Evolutionary conservation across 2,797 vertebrate species (phyloP), one percentile per base, ranked within the genome.

Genomic region (Falco concolor): DNA sequence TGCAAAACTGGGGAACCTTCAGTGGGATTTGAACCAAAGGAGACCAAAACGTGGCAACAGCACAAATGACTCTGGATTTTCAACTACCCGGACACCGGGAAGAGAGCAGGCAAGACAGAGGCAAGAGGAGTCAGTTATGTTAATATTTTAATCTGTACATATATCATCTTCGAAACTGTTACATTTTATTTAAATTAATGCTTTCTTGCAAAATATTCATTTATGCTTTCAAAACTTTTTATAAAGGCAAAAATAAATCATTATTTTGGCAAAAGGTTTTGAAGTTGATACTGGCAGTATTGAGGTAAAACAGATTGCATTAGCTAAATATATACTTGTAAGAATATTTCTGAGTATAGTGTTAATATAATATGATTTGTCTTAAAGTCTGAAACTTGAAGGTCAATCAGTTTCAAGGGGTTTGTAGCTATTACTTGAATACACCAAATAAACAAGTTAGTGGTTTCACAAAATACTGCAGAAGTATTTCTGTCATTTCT

Each of bases 231-330:
- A 98, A 98, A 97, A 97, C 95, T 95, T 89, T 93, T 97, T 96
- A 98, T 95, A 98, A 98, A 98, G 97, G 97, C 97, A 98, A 99
- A 99, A 99, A 99, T 99, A 98, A 98, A 99, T 97, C 98, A 97
- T 98, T 97, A 97, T 98, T 98, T 99, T 99, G 98, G 98, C 99
- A 99, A 99, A 98, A 98, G 97, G 97, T 98, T 98, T 98, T 97
- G 96, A 98, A 98, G 97, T 98, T 63, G 96, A 97, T 96, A 95
- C 95, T 98, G 99, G 99, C 99, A 99, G 98, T 99, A 98, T 95
- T 98, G 98, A 97, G 98, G 98, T 98, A 98, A 98, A 99, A 98
- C 96, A 98, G 95, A 98, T 81, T n/a, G 89, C 78, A 95, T 97
- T 97, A 98, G 97, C 98, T 98, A 98, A 98, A 98, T 96, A 98